Base-by-base conservation (phyloP, 2,797 vertebrate species). In the Salarias fasciatus region DNA sequence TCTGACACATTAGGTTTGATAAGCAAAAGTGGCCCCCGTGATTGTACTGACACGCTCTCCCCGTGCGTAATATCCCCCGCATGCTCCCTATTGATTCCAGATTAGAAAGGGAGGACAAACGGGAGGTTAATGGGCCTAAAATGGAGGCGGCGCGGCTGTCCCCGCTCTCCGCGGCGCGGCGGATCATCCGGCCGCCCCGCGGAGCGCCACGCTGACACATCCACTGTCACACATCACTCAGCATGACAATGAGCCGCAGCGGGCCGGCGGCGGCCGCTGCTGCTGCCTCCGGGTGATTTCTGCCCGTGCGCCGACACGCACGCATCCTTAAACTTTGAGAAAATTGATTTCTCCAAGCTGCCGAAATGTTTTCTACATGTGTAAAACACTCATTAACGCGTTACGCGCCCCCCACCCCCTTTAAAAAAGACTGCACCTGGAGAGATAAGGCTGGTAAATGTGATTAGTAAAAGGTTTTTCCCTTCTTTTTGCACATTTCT, bases 71-170 rank as follows among this genome's bases (percentile, higher is more conserved):
- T 72, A 76, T 61, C 56, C 69, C 18, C 2, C 57, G 51, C 64
- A 48, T 59, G 72, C 43, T 57, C 59, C 38, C 63, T 57, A 86
- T 80, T 80, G 85, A 86, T 84, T 74, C 62, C 77, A 76, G 69
- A 77, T 83, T 84, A 79, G 79, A 59, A 80, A 68, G 75, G 66
- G 69, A 51, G 69, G 63, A 76, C 80, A 78, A 80, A 75, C 83
- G 45, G 55, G 53, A 62, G 82, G 77, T 72, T 89, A 90, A 90
- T 89, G 71, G 82, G 74, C 80, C 82, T 85, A 73, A 70, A 86
- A 80, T 69, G 56, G 76, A 60, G 75, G 82, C 53, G 66, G 55
- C 10, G 18, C 24, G 77, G 53, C 53, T 64, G 67, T 50, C 59
- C 57, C 57, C 58, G 7, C 55, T 69, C 59, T 57, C 8, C 57